A percentile compares a stretch with the other conserved stretches of the same genome.
phyloP scores from a whole-genome alignment of 1,140 invertebrate species.

The Micrasema longulum region DNA sequence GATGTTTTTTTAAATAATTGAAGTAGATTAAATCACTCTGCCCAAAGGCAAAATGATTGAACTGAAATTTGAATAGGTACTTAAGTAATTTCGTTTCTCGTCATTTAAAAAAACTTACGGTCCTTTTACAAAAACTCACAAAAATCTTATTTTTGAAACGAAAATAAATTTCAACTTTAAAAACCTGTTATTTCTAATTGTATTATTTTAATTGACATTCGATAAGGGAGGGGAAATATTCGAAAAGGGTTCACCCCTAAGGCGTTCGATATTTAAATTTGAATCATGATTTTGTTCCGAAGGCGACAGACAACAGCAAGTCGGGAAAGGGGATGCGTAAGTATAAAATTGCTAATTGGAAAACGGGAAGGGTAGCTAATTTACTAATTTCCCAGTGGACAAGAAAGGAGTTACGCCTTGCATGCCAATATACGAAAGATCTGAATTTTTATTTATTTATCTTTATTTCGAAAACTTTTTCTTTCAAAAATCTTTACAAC shows the following conservation, averaged over 20 bases:
- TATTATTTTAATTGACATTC: constrained; percentile 27
- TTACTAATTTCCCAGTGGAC: constrained; percentile 39
- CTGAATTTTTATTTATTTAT: background rate
- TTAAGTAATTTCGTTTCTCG: no score
- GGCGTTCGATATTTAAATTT: constrained; percentile 13
- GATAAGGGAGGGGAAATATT: background rate
- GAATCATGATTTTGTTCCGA: constrained; percentile 23
- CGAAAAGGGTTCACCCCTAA: background rate
- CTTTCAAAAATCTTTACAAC: no score
- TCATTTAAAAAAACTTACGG: no score
- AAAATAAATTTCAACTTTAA: background rate
- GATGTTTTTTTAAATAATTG: no score
- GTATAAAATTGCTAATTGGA: constrained; percentile 49
- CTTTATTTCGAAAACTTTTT: no score
- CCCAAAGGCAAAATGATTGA: no score
- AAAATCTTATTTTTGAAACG: no score
- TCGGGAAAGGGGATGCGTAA: constrained; percentile 5
- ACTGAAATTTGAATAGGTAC: no score
- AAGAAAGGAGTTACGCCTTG: constrained; percentile 42
- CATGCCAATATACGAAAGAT: constrained; percentile 41
- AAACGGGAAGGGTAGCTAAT: constrained; percentile 44
- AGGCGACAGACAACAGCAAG: constrained; percentile 24
- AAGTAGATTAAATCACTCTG: no score
- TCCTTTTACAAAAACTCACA: no score
- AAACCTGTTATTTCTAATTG: background rate